Evolutionary conservation across 2,113 vertebrate species (phyloP), one percentile per base, ranked within the genome.

Genomic region (Pleuronectes platessa): DNA sequence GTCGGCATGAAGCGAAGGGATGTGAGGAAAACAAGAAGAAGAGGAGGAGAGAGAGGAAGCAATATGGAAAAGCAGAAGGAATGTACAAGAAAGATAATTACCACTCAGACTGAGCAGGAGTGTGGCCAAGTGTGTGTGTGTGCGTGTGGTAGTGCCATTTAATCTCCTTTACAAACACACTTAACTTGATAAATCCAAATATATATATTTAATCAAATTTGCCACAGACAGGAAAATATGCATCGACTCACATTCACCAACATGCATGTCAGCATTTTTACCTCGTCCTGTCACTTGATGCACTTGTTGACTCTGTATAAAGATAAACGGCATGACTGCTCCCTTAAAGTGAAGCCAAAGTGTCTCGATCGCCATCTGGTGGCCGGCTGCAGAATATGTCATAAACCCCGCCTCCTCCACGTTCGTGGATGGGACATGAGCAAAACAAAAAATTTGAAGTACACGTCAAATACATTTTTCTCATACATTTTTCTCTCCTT

Each of bases 251-350:
- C 71, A 76, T 76, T 84, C 83, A 79, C 83, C 21, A 85, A 73
- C 86, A 88, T 95, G 96, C 96, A 97, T 97, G 95, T 88, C 84
- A 90, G 93, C 91, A 85, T 90, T 82, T 71, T 76, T 79, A 90
- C 88, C 92, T 64, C 58, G 37, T 79, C 26, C 68, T 18, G 47
- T 51, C 47, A 51, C 47, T 7, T 18, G 47, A 18, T 51, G 47
- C 47, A 51, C 47, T 51, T 18, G 47, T 17, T 17, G 90, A 92
- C 93, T 93, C 92, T 93, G 87, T 91, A 40, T 64, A 51, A 18
- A 18, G 18, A 17, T 6, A 17, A 18, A 51, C 17, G 47, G 18
- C 47, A 51, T 18, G 15, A 20, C 47, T 8, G 47, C 47, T 51
- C 15, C 4, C 14, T 0, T 18, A 51, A 51, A 51, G 47, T 51